Percentiles rank a stretch among this genome's conserved stretches.
phyloP scores from a whole-genome alignment of 2,113 vertebrate genomes.

The Phrynocephalus versicolor region DNA sequence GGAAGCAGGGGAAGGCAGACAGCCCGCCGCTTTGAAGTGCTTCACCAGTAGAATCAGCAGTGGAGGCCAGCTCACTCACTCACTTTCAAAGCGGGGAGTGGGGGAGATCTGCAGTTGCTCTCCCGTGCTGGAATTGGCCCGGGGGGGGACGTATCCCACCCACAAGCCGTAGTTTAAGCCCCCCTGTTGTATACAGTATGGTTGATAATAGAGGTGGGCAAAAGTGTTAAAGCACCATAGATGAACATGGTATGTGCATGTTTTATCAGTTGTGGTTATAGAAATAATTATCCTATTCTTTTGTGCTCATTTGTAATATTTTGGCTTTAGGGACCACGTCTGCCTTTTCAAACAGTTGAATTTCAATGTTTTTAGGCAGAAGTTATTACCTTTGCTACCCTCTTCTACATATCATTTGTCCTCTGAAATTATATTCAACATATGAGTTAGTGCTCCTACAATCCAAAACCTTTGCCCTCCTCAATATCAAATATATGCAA shows the following conservation, averaged over 20 bases:
- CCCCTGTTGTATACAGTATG: no score
- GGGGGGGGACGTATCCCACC: no score
- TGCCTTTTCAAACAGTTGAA: neutral
- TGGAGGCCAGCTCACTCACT: no score
- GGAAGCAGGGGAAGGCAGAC: no score
- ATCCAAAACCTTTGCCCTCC: neutral
- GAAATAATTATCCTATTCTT: no score
- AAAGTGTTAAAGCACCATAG: neutral
- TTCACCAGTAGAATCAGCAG: no score
- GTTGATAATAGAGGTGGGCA: no score
- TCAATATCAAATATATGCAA: neutral
- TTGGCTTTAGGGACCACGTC: neutral
- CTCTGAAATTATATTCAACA: neutral
- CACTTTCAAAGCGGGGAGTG: no score
- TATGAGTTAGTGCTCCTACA: neutral
- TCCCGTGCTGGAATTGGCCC: no score
- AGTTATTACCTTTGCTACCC: neutral
- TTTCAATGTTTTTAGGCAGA: neutral
- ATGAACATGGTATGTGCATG: neutral
- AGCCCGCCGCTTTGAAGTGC: no score
- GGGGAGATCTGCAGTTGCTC: no score
- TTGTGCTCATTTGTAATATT: neutral
- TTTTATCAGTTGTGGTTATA: neutral
- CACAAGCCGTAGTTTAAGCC: no score
- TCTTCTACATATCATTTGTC: neutral